Evolutionary conservation across 2,888 invertebrate genomes (phyloP).

Genomic region (Agrotis clavis): DNA sequence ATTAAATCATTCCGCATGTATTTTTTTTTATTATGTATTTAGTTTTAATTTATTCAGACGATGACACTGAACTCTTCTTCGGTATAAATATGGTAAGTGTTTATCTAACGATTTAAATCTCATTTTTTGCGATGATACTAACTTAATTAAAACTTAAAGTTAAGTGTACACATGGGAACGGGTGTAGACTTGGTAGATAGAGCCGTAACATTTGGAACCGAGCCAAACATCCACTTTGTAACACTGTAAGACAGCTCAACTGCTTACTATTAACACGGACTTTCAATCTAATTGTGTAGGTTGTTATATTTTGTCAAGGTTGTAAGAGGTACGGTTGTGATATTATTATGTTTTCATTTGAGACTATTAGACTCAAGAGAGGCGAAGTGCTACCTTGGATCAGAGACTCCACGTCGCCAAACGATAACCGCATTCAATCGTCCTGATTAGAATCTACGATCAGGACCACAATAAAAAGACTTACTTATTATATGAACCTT

Average conservation of each 20-base stretch:
- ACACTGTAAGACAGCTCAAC: conserved; percentile 66
- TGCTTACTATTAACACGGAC: conserved; percentile 43
- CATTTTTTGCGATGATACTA: conserved; percentile 30
- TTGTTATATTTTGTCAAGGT: conserved; percentile 24
- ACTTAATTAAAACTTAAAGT: conserved; percentile 63
- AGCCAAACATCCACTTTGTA: conserved; percentile 74
- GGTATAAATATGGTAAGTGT: too few relatives aligned
- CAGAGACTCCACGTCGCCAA: too few relatives aligned
- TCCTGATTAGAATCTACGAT: too few relatives aligned
- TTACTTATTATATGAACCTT: too few relatives aligned
- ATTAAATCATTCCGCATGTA: too few relatives aligned
- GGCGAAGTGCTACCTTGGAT: too few relatives aligned
- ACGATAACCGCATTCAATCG: too few relatives aligned
- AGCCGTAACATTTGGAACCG: conserved; percentile 74
- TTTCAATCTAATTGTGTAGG: conserved; percentile 19
- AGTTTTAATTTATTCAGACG: too few relatives aligned
- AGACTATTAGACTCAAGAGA: neutral
- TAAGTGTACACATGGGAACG: conserved; percentile 55
- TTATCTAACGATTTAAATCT: neutral
- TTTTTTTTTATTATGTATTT: too few relatives aligned
- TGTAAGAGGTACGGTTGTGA: too few relatives aligned
- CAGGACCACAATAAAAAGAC: too few relatives aligned
- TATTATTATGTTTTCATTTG: neutral
- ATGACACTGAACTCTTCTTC: too few relatives aligned
- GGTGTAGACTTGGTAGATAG: conserved; percentile 48